These are phyloP conservation scores for Dryobates pubescens DNA, from an alignment of 2,797 vertebrate species.

Conservation along the genomic window DNA sequence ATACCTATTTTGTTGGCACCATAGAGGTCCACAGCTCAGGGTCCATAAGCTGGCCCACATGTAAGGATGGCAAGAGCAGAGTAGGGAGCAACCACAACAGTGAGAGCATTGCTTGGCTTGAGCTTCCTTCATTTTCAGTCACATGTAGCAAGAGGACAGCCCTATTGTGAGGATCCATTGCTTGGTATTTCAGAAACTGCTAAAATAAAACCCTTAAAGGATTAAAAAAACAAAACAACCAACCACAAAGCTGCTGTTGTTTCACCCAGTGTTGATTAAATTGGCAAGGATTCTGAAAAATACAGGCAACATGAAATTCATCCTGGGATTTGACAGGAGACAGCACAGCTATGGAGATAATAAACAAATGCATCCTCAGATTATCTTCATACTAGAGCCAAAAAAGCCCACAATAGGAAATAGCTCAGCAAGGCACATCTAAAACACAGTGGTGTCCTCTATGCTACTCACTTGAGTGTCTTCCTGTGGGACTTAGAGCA, in stretches of 20 bases:
- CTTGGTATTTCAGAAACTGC: background rate
- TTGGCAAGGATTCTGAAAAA: background rate
- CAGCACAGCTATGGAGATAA: background rate
- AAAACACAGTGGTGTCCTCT: background rate
- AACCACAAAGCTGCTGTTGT: background rate
- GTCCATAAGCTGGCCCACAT: background rate
- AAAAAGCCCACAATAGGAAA: background rate
- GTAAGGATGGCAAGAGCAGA: background rate
- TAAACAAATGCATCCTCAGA: background rate
- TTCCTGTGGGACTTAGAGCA: background rate
- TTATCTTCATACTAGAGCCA: background rate
- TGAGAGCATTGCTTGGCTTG: background rate
- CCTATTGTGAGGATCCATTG: background rate
- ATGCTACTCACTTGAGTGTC: background rate
- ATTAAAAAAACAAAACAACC: too few relatives aligned
- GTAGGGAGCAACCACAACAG: background rate
- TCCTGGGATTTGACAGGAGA: background rate
- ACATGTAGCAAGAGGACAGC: background rate
- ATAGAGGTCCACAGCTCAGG: background rate
- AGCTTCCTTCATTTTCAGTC: background rate
- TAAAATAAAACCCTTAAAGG: background rate
- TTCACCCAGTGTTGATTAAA: background rate
- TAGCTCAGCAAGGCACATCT: background rate
- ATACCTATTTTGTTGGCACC: background rate
- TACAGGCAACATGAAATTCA: background rate